Conservation (phyloP, 30 jellyfish, hydroid and myxozoan genomes). For the Hydractinia symbiolongicarpus region DNA sequence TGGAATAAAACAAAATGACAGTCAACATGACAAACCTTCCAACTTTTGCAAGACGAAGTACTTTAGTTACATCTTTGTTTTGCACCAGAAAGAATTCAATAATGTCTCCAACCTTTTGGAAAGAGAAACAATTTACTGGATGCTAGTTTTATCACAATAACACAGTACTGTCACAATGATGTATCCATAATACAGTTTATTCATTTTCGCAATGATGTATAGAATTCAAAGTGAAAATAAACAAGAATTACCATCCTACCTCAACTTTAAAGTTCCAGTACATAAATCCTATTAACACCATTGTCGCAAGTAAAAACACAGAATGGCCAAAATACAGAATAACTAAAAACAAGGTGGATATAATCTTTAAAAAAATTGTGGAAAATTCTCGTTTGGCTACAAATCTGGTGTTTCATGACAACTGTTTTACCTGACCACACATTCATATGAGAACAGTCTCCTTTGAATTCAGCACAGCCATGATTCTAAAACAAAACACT, state of each 20-base stretch:
- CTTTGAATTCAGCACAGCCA: slow-evolving; percentile 88
- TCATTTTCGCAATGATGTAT: neutral
- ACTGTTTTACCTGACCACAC: slow-evolving; percentile 82
- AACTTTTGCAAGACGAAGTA: slow-evolving; percentile 68
- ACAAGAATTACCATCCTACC: slow-evolving; percentile 32
- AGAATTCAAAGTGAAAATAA: neutral
- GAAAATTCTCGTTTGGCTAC: neutral
- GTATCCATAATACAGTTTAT: neutral
- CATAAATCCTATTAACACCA: slow-evolving; percentile 36
- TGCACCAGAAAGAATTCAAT: slow-evolving; percentile 76
- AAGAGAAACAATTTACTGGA: neutral
- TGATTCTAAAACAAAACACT: slow-evolving; percentile 54
- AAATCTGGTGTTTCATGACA: neutral
- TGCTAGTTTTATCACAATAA: neutral
- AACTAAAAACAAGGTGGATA: slow-evolving; percentile 31
- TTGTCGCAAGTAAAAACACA: slow-evolving; percentile 44
- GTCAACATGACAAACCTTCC: slow-evolving; percentile 55
- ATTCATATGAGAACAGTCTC: slow-evolving; percentile 65
- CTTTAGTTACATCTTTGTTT: slow-evolving; percentile 79
- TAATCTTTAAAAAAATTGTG: neutral
- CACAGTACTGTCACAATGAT: neutral
- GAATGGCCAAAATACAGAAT: slow-evolving; percentile 79
- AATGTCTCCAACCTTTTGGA: slow-evolving; percentile 75
- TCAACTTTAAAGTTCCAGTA: slow-evolving; percentile 55
- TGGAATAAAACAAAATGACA: too few species aligned